phyloP scores from a whole-genome alignment of 2,888 invertebrate species.

The Pseudolycoriella hygida region DNA sequence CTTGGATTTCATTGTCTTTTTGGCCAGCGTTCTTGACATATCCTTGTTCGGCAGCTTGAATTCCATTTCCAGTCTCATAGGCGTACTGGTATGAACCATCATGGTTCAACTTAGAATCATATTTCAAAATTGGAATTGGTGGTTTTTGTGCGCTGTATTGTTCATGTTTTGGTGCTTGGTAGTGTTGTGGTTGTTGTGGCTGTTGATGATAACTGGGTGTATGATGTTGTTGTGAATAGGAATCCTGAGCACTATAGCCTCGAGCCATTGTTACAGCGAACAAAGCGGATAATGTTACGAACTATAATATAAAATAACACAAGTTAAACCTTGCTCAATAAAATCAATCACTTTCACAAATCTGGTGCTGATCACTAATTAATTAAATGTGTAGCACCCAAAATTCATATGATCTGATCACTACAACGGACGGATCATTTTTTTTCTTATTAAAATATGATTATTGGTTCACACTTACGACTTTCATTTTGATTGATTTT shows the following conservation, averaged over 20 bases:
- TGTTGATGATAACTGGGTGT: constrained; percentile 27
- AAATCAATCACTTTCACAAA: too few relatives aligned
- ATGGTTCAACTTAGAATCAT: constrained; percentile 32
- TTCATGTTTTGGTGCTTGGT: constrained; percentile 21
- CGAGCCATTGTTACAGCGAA: constrained; percentile 24
- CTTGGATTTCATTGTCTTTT: constrained; percentile 44
- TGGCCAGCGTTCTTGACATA: constrained; percentile 50
- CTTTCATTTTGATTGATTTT: constrained; percentile 1
- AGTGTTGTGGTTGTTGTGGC: too few relatives aligned
- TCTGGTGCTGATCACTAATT: too few relatives aligned
- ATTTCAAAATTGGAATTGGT: constrained; percentile 40
- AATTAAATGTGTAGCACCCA: too few relatives aligned
- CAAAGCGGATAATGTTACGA: constrained; percentile 20
- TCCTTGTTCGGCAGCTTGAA: constrained; percentile 49
- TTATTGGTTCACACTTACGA: constrained; percentile 1
- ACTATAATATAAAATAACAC: constrained; percentile 2
- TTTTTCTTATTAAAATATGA: background rate
- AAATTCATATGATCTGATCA: too few relatives aligned
- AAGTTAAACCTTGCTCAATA: background rate
- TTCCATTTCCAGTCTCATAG: constrained; percentile 62
- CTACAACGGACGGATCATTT: too few relatives aligned
- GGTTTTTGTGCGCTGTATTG: constrained; percentile 9
- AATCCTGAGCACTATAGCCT: constrained; percentile 20
- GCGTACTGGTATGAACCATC: constrained; percentile 38
- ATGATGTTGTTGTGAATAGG: constrained; percentile 22